Conservation (phyloP, 2,113 vertebrate species). For the Seriola rivoliana region DNA sequence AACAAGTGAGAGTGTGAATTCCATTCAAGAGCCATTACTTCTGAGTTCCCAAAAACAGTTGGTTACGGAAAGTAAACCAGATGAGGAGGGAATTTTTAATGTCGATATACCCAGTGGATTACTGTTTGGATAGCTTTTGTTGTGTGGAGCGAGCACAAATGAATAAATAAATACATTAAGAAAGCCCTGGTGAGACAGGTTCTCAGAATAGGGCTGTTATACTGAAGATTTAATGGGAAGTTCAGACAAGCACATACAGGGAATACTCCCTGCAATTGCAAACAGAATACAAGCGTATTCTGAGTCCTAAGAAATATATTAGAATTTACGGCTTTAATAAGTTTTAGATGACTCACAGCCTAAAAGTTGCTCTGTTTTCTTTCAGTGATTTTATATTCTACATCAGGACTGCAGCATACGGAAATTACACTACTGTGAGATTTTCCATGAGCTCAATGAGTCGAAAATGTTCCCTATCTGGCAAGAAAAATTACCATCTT, state of each 20-base stretch:
- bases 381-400: background rate
- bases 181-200: background rate
- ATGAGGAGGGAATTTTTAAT: background rate
- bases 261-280: background rate
- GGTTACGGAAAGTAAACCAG: background rate
- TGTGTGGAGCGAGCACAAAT: background rate
- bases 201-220: background rate
- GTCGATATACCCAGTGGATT: background rate
- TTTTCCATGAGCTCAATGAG: background rate
- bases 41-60: background rate
- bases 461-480: background rate
- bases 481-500: background rate
- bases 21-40: background rate
- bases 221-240: background rate
- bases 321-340: background rate
- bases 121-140: background rate
- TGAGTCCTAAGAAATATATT: background rate
- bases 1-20: background rate
- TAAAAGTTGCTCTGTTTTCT: background rate
- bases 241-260: constrained; percentile 1
- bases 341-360: background rate
- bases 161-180: background rate
- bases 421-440: background rate
- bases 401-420: no score
- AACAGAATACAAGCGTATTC: background rate